Percentiles rank a stretch among this genome's conserved stretches.
These are phyloP conservation scores for Catharus fuscescens DNA, from an alignment of 2,113 vertebrate genomes.

Conservation along the genomic window DNA sequence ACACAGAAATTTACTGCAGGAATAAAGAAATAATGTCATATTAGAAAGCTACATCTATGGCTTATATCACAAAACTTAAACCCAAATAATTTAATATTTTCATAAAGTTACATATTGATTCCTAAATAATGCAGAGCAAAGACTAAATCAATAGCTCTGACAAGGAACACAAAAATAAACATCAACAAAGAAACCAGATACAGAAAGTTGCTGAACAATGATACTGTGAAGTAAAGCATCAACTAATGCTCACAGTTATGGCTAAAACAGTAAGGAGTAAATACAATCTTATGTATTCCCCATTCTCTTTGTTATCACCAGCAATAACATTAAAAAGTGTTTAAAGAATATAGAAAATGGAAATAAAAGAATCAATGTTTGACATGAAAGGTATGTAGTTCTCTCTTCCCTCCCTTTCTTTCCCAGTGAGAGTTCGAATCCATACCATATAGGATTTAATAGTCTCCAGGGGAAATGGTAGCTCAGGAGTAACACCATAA, in stretches of 20 bases:
- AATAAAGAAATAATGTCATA: not conserved
- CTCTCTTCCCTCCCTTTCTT: not conserved
- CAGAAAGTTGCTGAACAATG: slow-evolving; percentile 16
- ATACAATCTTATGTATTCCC: not conserved
- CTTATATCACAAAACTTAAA: not conserved
- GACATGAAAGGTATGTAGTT: not conserved
- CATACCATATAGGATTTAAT: not conserved
- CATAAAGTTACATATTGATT: slow-evolving; percentile 39
- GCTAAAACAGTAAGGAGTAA: not conserved
- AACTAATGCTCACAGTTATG: not conserved
- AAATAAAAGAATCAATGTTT: slow-evolving; percentile 36
- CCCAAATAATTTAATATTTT: slow-evolving; percentile 43
- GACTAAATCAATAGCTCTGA: slow-evolving; percentile 3
- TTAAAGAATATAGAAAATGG: slow-evolving; percentile 41
- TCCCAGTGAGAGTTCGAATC: slow-evolving; percentile 33
- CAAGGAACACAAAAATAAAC: slow-evolving; percentile 48
- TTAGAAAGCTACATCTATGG: not conserved
- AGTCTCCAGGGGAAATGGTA: not conserved
- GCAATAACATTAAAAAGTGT: slow-evolving; percentile 32
- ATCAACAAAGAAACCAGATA: not conserved
- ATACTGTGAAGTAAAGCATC: not conserved
- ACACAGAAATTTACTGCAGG: not conserved
- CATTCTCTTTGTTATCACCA: not conserved
- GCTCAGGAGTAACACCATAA: not conserved
- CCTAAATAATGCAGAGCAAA: slow-evolving; percentile 10